Conservation (phyloP, 1,140 invertebrate species). For the Anagrus nilaparvatae region DNA sequence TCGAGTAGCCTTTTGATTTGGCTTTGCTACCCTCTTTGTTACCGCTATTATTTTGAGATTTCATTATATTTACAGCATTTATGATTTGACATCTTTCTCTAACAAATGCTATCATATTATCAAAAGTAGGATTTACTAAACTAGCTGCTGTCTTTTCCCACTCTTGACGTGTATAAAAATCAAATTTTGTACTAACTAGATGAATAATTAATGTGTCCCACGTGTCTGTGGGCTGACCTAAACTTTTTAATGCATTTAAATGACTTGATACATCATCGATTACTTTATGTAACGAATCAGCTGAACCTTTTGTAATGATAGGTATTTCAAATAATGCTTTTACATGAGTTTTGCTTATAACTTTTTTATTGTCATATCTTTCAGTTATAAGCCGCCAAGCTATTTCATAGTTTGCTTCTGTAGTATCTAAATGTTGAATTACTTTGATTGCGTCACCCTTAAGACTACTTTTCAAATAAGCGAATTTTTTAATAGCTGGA, state of each 20-base stretch:
- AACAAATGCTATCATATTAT: conserved; percentile 21
- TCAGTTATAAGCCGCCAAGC: conserved; percentile 29
- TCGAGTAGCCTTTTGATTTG: conserved; percentile 2
- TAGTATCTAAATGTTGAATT: conserved; percentile 24
- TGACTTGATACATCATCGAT: conserved; percentile 27
- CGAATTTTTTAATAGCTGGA: conserved; percentile 23
- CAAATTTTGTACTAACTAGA: conserved; percentile 24
- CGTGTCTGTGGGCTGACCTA: conserved; percentile 21
- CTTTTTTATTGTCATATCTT: conserved; percentile 29
- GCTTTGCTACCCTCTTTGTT: neutral
- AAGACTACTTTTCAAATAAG: conserved; percentile 25
- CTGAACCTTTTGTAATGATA: conserved; percentile 18
- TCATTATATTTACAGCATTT: conserved; percentile 13
- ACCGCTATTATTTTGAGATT: neutral
- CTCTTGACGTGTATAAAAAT: conserved; percentile 21
- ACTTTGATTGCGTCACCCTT: conserved; percentile 23
- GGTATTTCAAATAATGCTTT: conserved; percentile 22
- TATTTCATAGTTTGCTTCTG: conserved; percentile 27
- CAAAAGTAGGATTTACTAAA: conserved; percentile 18
- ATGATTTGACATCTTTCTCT: conserved; percentile 20
- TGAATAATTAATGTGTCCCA: conserved; percentile 28
- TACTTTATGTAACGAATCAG: conserved; percentile 21
- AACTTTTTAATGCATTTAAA: conserved; percentile 23
- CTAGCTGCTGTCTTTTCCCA: conserved; percentile 22
- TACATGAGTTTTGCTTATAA: conserved; percentile 29